Base-by-base conservation (phyloP, 2,888 invertebrate species). In the Heteromurus nitidus region DNA sequence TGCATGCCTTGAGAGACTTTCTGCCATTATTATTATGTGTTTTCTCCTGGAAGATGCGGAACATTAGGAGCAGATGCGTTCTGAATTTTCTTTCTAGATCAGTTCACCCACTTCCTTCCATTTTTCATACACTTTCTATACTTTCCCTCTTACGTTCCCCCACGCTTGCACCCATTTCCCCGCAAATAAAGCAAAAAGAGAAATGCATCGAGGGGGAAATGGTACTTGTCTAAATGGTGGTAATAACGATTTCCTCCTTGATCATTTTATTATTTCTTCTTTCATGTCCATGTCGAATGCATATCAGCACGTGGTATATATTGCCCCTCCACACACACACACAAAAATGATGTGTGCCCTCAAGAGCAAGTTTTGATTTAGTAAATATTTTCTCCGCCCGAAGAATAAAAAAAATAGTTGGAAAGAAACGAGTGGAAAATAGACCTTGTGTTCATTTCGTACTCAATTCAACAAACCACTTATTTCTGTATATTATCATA, bases 31-130 rank as follows among this genome's bases (percentile, higher is more conserved):
- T 18, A 50, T 50, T 50, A 50, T 50, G 36, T 36, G 50, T 50
- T 11, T 50, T 50, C n/a, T 50, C 50, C 50, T n/a, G 18, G 50
- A 16, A 16, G 36, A 47, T 9, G 44, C 22, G 24, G 3, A 24
- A 55, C 72, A 72, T 72, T 72, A 72, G 73, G 73, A 47, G 7
- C 73, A 64, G 64, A 64, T 73, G 73, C 64, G 47, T 64, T 73
- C 50, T 64, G 50, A 73, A 73, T 73, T 73, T 47, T 60, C 58
- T 62, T 47, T 50, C 9, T 50, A n/a, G n/a, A 13, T n/a, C 50
- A 50, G n/a, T 50, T n/a, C 62, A 62, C 7, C 36, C 36, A 72
- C 58, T 60, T 72, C 44, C 62, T n/a, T 60, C 20, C 53, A 3
- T 3, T 2, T 53, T 53, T 18, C 20, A 18, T 36, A 36, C 7